A percentile compares a stretch with the other conserved stretches of the same genome.
Evolutionary conservation across 2,888 invertebrate species (phyloP).

Genomic region (Kryphioiulus occultus): DNA sequence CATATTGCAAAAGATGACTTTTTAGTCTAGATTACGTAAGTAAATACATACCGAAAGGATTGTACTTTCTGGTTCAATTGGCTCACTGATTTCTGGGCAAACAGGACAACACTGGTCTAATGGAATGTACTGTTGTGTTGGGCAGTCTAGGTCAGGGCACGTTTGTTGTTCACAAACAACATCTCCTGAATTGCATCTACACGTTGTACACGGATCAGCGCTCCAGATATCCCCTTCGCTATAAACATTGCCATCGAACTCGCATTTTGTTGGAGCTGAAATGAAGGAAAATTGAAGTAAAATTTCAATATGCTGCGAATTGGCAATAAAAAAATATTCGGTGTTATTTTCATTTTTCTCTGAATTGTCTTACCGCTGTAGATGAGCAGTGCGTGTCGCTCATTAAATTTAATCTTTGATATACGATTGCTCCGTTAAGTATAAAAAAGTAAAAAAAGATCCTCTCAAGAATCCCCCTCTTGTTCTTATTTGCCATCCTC

Average conservation of each 20-base stretch:
- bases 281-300: neutral
- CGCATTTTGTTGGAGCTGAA: slow-evolving; percentile 54
- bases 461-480: neutral
- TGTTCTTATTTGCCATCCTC: neutral
- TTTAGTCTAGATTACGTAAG: neutral
- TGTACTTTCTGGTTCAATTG: slow-evolving; percentile 33
- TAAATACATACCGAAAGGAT: slow-evolving; percentile 20
- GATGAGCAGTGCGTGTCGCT: neutral
- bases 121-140: slow-evolving; percentile 63
- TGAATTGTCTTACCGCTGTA: neutral
- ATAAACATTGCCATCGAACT: slow-evolving; percentile 70
- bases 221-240: slow-evolving; percentile 74
- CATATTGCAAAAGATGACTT: too few species aligned
- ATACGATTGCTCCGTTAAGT: neutral
- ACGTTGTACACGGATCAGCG: slow-evolving; percentile 76
- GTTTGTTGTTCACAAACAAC: slow-evolving; percentile 68
- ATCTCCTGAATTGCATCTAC: slow-evolving; percentile 73
- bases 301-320: neutral
- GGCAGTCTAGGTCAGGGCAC: slow-evolving; percentile 63
- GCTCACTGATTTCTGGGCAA: slow-evolving; percentile 59
- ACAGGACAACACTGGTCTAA: slow-evolving; percentile 65
- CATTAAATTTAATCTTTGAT: neutral
- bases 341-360: neutral
- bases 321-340: neutral
- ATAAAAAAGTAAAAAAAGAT: neutral